Base-by-base conservation (phyloP, 2,888 invertebrate species). In the Noctua janthina region DNA sequence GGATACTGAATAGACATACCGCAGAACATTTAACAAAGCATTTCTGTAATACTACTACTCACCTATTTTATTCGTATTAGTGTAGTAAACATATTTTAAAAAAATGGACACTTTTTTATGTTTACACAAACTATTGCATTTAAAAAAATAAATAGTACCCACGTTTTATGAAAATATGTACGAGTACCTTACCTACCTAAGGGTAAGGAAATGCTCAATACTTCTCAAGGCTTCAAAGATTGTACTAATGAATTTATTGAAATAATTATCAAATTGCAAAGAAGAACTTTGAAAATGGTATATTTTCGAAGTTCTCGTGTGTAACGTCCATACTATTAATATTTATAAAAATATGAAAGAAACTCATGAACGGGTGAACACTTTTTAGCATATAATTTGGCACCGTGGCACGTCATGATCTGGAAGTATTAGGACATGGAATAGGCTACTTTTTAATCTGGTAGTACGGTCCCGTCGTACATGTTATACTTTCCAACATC, bases 1-100 rank as follows among this genome's bases (percentile, higher is more conserved):
- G 72, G 68, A 66, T 66, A 39, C 66, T 67, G 68, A 59, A 77
- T 77, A 77, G 51, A n/a, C 29, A 59, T 67, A n/a, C 23, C 23
- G n/a, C 46, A 46, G 46, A 46, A 46, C 39, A 46, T 46, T 68
- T 68, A 68, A 46, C 46, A 68, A 68, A 68, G 46, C n/a, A 68
- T 68, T 68, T 68, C 15, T 68, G n/a, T 68, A 69, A 54, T 70
- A 70, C 39, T 20, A 66, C 8, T 29, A 39, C 17, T n/a, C 29
- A 39, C 23, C 29, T 77, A 79, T 84, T 68, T 69, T 54, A 29
- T 74, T 39, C 23, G n/a, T 23, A 46, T 20, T 6, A n/a, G 67
- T 0, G 1, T 62, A 13, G 23, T 73, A 46, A 46, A 46, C n/a
- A 15, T 79, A n/a, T n/a, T 67, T 56, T 13, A 35, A 46, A 35